Conservation (phyloP, 2,888 invertebrate genomes). For the Priapulus caudatus region DNA sequence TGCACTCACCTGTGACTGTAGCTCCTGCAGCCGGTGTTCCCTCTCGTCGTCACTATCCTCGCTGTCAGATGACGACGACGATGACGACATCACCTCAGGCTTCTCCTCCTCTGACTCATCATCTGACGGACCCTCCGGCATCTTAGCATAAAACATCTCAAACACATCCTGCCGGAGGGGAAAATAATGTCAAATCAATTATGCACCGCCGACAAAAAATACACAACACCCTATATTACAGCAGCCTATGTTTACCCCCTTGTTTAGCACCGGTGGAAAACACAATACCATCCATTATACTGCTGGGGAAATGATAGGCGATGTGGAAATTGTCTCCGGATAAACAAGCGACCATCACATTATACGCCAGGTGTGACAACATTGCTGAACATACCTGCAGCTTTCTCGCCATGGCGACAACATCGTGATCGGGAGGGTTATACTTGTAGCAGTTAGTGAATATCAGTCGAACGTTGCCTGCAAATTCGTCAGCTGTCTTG, state of each 20-base stretch:
- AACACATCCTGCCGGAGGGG: constrained; percentile 58
- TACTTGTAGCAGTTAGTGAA: constrained; percentile 95
- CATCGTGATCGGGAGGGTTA: constrained; percentile 96
- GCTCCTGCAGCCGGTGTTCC: constrained; percentile 67
- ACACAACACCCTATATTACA: no score
- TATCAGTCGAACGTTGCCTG: constrained; percentile 87
- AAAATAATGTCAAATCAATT: neutral
- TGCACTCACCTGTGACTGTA: constrained; percentile 60
- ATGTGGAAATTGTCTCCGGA: no score
- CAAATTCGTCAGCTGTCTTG: constrained; percentile 82
- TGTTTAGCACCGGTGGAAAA: no score
- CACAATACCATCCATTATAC: no score
- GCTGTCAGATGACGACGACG: constrained; percentile 21
- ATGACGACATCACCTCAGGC: neutral
- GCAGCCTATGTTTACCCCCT: no score
- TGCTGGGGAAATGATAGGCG: no score
- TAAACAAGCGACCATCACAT: no score
- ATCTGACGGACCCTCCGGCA: constrained; percentile 71
- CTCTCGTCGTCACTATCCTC: constrained; percentile 73
- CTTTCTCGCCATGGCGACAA: constrained; percentile 94
- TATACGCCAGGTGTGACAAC: no score
- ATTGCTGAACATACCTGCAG: constrained; percentile 53
- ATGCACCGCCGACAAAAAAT: no score
- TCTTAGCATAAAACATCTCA: constrained; percentile 83
- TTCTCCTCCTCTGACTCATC: constrained; percentile 28